Base-by-base conservation (phyloP, 2,888 invertebrate genomes). In the Lithodes maja region DNA sequence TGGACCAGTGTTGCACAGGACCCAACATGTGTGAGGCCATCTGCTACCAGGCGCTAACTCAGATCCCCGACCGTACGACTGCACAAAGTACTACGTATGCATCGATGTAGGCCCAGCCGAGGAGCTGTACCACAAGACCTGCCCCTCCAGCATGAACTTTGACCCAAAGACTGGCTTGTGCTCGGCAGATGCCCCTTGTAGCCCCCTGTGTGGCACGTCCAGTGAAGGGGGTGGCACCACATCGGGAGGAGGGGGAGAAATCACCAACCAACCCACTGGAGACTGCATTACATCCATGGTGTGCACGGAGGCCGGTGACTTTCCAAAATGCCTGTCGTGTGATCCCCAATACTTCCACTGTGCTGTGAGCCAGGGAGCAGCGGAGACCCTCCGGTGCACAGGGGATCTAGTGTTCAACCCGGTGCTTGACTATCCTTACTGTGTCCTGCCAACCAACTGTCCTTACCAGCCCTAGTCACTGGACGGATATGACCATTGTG, bases 71-170 rank as follows among this genome's bases (percentile, higher is more conserved):
- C 86, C 92, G 86, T 92, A 92, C 68, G 93, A 93, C 91, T 93
- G 93, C 90, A 92, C 93, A 74, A 93, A 92, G 92, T 93, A 93
- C 88, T 93, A 93, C 91, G 92, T 93, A 92, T 93, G 93, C 87
- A 92, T 93, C 91, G 93, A 93, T 0, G 93, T 92, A 55, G 91
- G 93, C 49, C 80, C 75, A 33, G 74, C 74, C 2, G 12, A 17
- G 2, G 55, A 69, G 17, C n/a, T 17, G n/a, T 54, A 54, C 7
- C 88, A 85, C 61, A 53, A 74, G 53, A 15, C 52, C 3, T 80
- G 88, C 53, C 33, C 17, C 12, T 12, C 15, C 1, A 84, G 85
- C 17, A 3, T 49, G 55, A 3, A 54, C 33, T 83, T 88, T 9
- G 74, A 85, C 55, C 12, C 33, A 15, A 61, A 68, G 12, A 49